Evolutionary conservation across 1,140 invertebrate genomes (phyloP).

Genomic region (Cydia pomonella): DNA sequence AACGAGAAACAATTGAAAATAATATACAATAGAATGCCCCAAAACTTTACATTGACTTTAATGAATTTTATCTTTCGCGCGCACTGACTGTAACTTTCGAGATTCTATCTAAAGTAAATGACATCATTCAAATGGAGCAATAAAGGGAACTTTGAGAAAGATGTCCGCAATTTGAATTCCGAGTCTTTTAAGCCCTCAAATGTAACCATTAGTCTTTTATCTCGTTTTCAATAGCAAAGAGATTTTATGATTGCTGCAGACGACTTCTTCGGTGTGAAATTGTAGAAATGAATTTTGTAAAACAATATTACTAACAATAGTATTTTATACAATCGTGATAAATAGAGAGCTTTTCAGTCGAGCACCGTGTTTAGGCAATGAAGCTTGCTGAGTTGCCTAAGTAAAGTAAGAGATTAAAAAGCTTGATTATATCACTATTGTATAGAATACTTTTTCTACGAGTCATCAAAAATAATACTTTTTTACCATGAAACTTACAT

Average conservation of each 20-base stretch:
- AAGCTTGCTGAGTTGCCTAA: too few relatives aligned
- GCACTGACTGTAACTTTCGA: background rate
- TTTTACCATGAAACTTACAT: too few relatives aligned
- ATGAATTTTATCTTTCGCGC: background rate
- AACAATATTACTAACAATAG: background rate
- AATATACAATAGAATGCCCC: too few relatives aligned
- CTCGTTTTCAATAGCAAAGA: conserved; percentile 25
- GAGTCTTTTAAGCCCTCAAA: conserved; percentile 9
- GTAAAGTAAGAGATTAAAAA: too few relatives aligned
- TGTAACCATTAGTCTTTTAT: conserved; percentile 26
- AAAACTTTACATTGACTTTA: background rate
- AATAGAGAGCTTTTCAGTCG: too few relatives aligned
- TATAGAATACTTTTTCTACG: too few relatives aligned
- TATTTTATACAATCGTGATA: too few relatives aligned
- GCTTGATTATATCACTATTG: too few relatives aligned
- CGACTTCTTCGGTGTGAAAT: background rate
- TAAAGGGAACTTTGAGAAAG: conserved; percentile 23
- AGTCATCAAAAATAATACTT: too few relatives aligned
- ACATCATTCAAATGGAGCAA: conserved; percentile 25
- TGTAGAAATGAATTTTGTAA: background rate
- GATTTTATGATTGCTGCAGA: conserved; percentile 19
- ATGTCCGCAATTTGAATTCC: conserved; percentile 26
- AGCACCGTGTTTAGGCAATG: too few relatives aligned
- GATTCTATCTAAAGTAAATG: background rate
- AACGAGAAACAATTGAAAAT: too few relatives aligned